Evolutionary conservation across 2,888 invertebrate species (phyloP).

Genomic region (Argyresthia albistria): DNA sequence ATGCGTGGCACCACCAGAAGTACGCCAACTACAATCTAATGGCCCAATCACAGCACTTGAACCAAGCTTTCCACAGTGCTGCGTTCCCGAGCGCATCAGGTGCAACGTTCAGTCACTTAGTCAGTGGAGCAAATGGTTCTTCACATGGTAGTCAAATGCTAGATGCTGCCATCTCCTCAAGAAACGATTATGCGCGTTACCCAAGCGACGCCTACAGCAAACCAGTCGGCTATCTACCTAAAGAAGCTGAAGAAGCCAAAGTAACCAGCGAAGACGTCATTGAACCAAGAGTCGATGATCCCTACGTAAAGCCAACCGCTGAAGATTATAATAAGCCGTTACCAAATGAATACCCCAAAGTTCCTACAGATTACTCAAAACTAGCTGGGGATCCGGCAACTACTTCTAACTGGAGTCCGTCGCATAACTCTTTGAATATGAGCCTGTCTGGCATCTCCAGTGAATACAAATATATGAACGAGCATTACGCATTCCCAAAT

Average conservation of each 20-base stretch:
- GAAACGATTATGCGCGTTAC: constrained; percentile 61
- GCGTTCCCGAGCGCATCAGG: constrained; percentile 64
- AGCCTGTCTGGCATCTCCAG: constrained; percentile 56
- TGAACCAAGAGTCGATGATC: constrained; percentile 47
- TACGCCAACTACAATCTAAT: constrained; percentile 68
- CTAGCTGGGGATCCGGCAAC: constrained; percentile 60
- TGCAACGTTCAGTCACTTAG: constrained; percentile 57
- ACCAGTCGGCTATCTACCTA: constrained; percentile 56
- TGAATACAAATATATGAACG: constrained; percentile 66
- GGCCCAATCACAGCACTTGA: constrained; percentile 72
- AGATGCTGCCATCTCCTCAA: constrained; percentile 57
- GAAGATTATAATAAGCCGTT: constrained; percentile 55
- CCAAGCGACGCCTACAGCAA: constrained; percentile 55
- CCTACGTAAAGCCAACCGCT: constrained; percentile 42
- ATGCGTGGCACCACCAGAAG: constrained; percentile 67
- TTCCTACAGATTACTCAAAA: constrained; percentile 65
- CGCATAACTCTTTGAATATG: constrained; percentile 63
- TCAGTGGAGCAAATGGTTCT: constrained; percentile 59
- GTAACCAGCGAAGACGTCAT: constrained; percentile 48
- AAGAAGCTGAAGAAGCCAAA: constrained; percentile 56
- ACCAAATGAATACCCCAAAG: constrained; percentile 72
- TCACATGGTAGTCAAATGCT: constrained; percentile 58
- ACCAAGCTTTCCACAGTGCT: constrained; percentile 67
- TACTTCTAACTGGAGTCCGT: constrained; percentile 68
- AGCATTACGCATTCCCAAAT: constrained; percentile 61